Evolutionary conservation across 2,888 invertebrate species (phyloP), one percentile per base, ranked within the genome.

Genomic region (Lamellibrachia satsuma): DNA sequence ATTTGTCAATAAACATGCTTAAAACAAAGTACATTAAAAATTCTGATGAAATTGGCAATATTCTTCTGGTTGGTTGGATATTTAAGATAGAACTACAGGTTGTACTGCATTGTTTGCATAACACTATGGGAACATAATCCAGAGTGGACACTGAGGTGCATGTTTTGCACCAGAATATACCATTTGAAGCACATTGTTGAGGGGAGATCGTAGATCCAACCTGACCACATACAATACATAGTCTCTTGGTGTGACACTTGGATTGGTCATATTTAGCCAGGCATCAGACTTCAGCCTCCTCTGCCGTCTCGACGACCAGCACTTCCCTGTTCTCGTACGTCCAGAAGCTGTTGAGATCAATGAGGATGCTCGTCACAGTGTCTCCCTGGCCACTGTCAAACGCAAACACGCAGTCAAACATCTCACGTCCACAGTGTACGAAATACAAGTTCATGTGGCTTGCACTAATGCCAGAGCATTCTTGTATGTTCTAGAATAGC

Each of bases 291-390:
- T 95, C 95, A 2, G 92, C 92, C 52, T 93, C 95, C 91, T 96
- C 96, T 11, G 90, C 90, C 11, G 95, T 94, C 52, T 96, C 96
- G n/a, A 95, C 95, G 52, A 96, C 96, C 93, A 97, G 95, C 93
- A 96, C 96, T 95, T 99, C 99, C 94, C 99, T 97, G 96, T 99
- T 98, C 97, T 99, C 99, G 96, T 99, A 99, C 0, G 98, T 98
- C 98, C 98, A 99, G 97, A 99, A 99, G 92, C 99, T 98, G 96
- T 99, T 98, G 95, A 99, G 97, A 97, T 99, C 99, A 94, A 99
- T 98, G 93, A 99, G 97, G 96, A 99, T 99, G 95, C 98, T 98
- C 90, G 99, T 98, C 93, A 99, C 98, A 0, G 98, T 99, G 95
- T 98, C 99, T 0, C 99, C 99, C 96, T 98, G 98, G 75, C 75